These are phyloP conservation scores for Hippoglossus stenolepis DNA, from an alignment of 2,113 vertebrate species.

Conservation along the genomic window DNA sequence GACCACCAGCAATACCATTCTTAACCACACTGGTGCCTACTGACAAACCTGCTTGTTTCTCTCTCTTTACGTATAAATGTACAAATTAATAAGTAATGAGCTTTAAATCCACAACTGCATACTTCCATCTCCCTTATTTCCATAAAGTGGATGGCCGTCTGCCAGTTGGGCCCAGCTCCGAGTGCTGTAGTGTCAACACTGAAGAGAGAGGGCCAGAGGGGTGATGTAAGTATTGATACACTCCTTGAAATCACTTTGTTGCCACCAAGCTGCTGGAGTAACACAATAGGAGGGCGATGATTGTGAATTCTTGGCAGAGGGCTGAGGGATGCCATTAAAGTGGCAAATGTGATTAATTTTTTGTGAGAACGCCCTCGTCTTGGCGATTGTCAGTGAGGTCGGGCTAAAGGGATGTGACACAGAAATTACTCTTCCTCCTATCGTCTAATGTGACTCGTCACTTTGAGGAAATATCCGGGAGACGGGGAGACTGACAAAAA, in stretches of 20 bases:
- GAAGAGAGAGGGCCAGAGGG: slow-evolving; percentile 60
- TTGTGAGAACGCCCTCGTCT: slow-evolving; percentile 74
- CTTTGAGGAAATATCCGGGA: slow-evolving; percentile 76
- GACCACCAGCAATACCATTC: not conserved
- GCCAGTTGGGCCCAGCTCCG: slow-evolving; percentile 63
- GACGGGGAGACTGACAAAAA: slow-evolving; percentile 78
- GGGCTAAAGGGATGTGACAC: slow-evolving; percentile 84
- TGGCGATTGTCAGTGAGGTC: slow-evolving; percentile 75
- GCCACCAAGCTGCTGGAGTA: slow-evolving; percentile 47
- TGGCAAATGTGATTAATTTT: slow-evolving; percentile 84
- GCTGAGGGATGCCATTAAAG: slow-evolving; percentile 78
- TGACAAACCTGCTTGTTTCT: not conserved
- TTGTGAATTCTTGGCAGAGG: slow-evolving; percentile 78
- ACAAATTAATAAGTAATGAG: slow-evolving; percentile 8
- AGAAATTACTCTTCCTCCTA: slow-evolving; percentile 82
- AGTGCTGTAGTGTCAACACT: slow-evolving; percentile 65
- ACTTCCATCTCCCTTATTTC: slow-evolving; percentile 29
- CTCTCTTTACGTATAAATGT: not conserved
- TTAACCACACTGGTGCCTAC: not conserved
- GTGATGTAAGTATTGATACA: slow-evolving; percentile 80
- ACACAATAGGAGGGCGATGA: slow-evolving; percentile 55
- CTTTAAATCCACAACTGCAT: slow-evolving; percentile 14
- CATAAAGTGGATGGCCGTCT: slow-evolving; percentile 59
- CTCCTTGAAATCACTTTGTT: slow-evolving; percentile 75
- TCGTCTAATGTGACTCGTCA: slow-evolving; percentile 82